Evolutionary conservation across 1,140 invertebrate genomes (phyloP), one percentile per base, ranked within the genome.

Genomic region (Calosoma granatense): DNA sequence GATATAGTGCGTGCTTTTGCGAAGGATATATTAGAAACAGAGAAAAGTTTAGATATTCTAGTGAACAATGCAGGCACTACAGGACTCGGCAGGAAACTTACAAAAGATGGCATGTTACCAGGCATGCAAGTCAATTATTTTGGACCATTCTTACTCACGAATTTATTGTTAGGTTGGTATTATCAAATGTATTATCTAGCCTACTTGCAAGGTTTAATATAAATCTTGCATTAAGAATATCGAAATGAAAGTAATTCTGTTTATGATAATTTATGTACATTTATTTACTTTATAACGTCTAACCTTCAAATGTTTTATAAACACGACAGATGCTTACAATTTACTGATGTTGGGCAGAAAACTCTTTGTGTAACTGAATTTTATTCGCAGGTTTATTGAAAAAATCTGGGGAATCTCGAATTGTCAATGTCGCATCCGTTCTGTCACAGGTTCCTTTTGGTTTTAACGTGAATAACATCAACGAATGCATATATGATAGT

Each of bases 111-210:
- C 0, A 69, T 85, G 20, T 73, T 83, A 56, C 69, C 68, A 14
- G 74, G 77, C n/a, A 80, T 82, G 73, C 81, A 81, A 58, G 71
- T 79, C 1, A 86, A 87, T 61, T 75, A 85, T 66, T 78, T 83
- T 60, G 81, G 81, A 20, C 83, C 80, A 11, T 87, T 85, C 66
- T 67, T 86, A 20, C 63, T 86, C 20, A 85, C 83, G 1, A 69
- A 80, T 59, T 67, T 86, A 0, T 61, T 86, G 0, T 57, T 81
- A 4, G 76, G 81, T 75, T 75, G 68, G 67, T 55, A n/a, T n/a
- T n/a, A n/a, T n/a, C n/a, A n/a, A n/a, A n/a, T n/a, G n/a, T n/a
- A n/a, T n/a, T n/a, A n/a, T n/a, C n/a, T n/a, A n/a, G n/a, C n/a
- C 19, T 21, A 53, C 55, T 19, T 17, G 26, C 19, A 43, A 54